phyloP scores from a whole-genome alignment of 2,888 invertebrate species.

The Oeneis ivallda region DNA sequence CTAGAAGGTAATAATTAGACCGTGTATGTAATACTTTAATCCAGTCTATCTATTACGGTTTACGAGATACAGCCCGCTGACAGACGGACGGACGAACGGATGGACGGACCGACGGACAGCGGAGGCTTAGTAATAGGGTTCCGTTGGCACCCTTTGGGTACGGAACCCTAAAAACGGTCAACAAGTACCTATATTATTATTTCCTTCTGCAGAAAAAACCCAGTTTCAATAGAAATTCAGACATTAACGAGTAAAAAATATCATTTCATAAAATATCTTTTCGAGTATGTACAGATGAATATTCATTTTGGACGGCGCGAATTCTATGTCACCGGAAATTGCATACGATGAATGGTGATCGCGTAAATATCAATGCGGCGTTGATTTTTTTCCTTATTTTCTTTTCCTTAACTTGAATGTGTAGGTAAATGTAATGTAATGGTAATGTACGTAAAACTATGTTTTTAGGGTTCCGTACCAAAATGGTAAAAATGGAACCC shows the following conservation, averaged over 20 bases:
- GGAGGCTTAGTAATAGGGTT: too few relatives aligned
- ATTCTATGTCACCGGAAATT: conserved; percentile 19
- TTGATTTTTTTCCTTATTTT: conserved; percentile 5
- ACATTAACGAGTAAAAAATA: conserved; percentile 1
- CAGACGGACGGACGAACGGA: too few relatives aligned
- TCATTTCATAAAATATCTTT: conserved; percentile 16
- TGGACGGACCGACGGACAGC: too few relatives aligned
- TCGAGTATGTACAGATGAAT: conserved; percentile 13
- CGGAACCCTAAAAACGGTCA: too few relatives aligned
- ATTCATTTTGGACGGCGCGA: conserved; percentile 13
- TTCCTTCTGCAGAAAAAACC: not conserved
- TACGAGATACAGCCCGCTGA: too few relatives aligned
- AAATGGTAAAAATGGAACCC: too few relatives aligned
- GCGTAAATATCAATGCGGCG: conserved; percentile 11
- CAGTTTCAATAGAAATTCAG: not conserved
- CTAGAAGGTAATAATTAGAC: not conserved
- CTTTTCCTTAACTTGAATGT: not conserved
- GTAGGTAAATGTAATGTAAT: too few relatives aligned
- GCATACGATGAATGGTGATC: conserved; percentile 14
- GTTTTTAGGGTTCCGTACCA: not conserved
- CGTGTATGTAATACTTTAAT: too few relatives aligned
- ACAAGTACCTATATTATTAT: too few relatives aligned
- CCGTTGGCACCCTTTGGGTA: too few relatives aligned
- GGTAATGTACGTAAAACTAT: not conserved
- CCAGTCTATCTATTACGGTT: too few relatives aligned